Evolutionary conservation across 2,888 invertebrate genomes (phyloP), one percentile per base, ranked within the genome.

Genomic region (Neoaliturus tenellus): DNA sequence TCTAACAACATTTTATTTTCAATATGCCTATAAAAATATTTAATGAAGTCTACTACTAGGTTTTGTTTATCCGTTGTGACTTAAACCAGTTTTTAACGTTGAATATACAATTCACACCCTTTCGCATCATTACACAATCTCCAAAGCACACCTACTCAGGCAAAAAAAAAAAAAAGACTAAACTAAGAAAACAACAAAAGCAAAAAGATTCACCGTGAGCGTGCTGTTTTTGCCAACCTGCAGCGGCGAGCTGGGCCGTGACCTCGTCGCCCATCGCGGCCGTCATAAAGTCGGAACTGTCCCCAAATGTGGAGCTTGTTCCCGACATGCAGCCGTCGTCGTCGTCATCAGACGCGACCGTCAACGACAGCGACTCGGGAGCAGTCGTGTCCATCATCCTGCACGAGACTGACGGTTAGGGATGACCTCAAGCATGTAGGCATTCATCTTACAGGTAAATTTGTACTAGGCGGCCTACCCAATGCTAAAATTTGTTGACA

Each of bases 191-290:
- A 86, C 51, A 80, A 81, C 44, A 86, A 87, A 87, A 86, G 84
- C 86, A 86, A 86, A 86, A 84, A 84, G 90, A 91, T 82, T 91
- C 91, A 91, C 91, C 91, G 90, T 91, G 90, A 90, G 89, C 89
- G 90, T 90, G 89, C 90, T 90, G 90, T 90, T 90, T 90, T 90
- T 90, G 90, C 92, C 91, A 91, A 96, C 98, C 98, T 90, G 98
- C 98, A 88, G 98, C 98, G 82, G 98, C 98, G 88, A 99, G 92
- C 90, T 98, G 98, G 90, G 98, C 97, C 87, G 98, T 98, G 88
- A 99, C 97, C 90, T 98, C 98, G 91, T 98, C 98, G 87, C 95
- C 95, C 94, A 97, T 95, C 80, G 96, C 95, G 83, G 94, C 95
- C 87, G 96, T 94, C 91, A 98, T 95, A 86, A 98, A 93, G 89